Base-by-base conservation (phyloP, 1,140 invertebrate species). In the Lasioglossum baleicum region DNA sequence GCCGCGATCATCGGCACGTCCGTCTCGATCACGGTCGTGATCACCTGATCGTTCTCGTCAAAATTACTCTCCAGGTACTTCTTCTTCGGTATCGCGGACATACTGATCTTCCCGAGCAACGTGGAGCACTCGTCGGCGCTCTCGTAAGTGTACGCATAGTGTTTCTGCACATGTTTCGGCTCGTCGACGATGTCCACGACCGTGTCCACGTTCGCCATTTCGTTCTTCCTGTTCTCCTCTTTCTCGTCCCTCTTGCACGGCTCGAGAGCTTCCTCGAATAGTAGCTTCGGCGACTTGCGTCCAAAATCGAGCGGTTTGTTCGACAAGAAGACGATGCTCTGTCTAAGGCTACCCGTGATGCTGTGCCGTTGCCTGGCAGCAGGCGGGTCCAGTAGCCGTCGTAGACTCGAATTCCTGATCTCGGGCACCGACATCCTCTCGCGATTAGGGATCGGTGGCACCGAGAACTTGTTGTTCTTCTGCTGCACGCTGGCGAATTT, bases 1-100 rank as follows among this genome's bases (percentile, higher is more conserved):
- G 82, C 83, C 2, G 90, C 63, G 26, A 91, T 86, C 67, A 92
- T 88, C 0, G 91, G 92, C 35, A 90, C 73, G 6, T 92, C 92
- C 0, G 90, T 92, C 42, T 92, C 92, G 20, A 92, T 91, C 0
- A 92, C 92, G 0, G 92, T 92, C 0, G 92, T 92, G n/a, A 92
- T 92, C 7, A 92, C 91, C 20, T 90, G 88, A 40, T 92, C 92
- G 67, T 92, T 89, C 58, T 92, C 90, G 35, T 92, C 91, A 17
- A 92, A 92, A 68, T 92, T 92, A 44, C 92, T 92, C 60, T 92
- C 92, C 1, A 92, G 65, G 68, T 89, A 92, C 22, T 92, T 92
- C 35, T 92, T 92, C 72, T 88, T 89, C 2, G 90, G 90, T 26
- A 91, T 61, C 20, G 74, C 69, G 1, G 87, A 84, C 15, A 91